Base-by-base conservation (phyloP, 2,797 vertebrate genomes). In the Lutjanus argentimaculatus region DNA sequence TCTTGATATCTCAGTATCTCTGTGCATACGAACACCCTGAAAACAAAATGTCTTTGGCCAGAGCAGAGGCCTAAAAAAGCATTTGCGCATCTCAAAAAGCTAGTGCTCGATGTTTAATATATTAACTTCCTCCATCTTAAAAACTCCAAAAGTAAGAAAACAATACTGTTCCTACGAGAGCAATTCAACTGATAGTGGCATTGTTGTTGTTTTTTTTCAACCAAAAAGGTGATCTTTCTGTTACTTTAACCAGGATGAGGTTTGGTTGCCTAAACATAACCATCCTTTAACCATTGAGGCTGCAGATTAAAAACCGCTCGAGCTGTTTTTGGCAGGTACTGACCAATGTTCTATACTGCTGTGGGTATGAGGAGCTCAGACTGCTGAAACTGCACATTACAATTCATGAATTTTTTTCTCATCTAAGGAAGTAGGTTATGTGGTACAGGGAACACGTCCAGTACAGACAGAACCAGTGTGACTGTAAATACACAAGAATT, bases 381-480 rank as follows among this genome's bases (percentile, higher is more conserved):
- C 7, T 62, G 36, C 22, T 55, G 36, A 67, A 63, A 53, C 21
- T 19, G n/a, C 42, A 36, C n/a, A 40, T 46, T 71, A 15, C 51
- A 21, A 25, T 51, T 7, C 7, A n/a, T 51, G 36, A 45, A 51
- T n/a, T 12, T 15, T 15, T 46, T 9, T 53, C 61, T 56, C 61
- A 43, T 65, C 25, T 59, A 1, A 49, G 48, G 64, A 65, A 58
- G 59, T 56, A 49, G 56, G 82, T 52, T 71, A 55, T 77, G 79
- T 45, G 73, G 78, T 72, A 42, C 62, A 52, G 19, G 69, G 77
- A 59, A 72, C 42, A 22, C 3, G 1, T 80, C 67, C 68, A 69
- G 62, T 1, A 14, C 55, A 46, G 42, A 67, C 79, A 42, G 7
- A 61, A 66, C n/a, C n/a, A 43, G 16, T 2, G 43, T 61, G 57